A percentile compares a stretch with the other conserved stretches of the same genome.
phyloP scores from a whole-genome alignment of 2,113 vertebrate species.

The cat (Felis catus) region DNA sequence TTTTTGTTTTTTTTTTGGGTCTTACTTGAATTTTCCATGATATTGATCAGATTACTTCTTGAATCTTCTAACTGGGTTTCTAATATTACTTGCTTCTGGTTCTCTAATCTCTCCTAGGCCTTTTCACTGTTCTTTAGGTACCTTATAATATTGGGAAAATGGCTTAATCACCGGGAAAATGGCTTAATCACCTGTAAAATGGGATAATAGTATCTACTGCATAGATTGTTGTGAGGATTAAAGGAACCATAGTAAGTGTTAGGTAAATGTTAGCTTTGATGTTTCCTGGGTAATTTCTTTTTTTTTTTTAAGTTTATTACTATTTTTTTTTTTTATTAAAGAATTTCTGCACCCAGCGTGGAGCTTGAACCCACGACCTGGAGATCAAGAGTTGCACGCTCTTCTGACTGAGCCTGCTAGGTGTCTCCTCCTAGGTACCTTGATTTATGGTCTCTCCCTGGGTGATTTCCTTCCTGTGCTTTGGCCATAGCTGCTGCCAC shows the following conservation, averaged over 20 bases:
- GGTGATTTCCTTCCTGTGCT: not conserved
- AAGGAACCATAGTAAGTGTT: not conserved
- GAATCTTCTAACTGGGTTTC: not conserved
- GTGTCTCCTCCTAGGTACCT: not conserved
- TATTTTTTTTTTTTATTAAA: too few species aligned
- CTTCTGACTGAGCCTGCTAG: too few species aligned
- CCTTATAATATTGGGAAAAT: not conserved
- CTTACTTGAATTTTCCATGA: not conserved
- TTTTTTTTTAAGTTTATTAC: too few species aligned
- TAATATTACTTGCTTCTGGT: not conserved
- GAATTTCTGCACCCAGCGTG: too few species aligned
- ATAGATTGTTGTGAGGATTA: not conserved
- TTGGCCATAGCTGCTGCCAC: not conserved
- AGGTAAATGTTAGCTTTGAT: not conserved
- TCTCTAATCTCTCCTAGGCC: not conserved
- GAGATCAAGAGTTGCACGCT: too few species aligned
- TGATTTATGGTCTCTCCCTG: not conserved
- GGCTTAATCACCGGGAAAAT: not conserved
- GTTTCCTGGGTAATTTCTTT: not conserved
- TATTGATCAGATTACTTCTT: not conserved
- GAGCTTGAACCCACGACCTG: too few species aligned
- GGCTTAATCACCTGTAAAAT: not conserved
- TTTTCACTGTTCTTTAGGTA: slow-evolving; percentile 7
- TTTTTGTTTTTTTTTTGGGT: not conserved
- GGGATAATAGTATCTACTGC: not conserved